Base-by-base conservation (phyloP, 2,797 vertebrate species). In the Neostethus bicornis region DNA sequence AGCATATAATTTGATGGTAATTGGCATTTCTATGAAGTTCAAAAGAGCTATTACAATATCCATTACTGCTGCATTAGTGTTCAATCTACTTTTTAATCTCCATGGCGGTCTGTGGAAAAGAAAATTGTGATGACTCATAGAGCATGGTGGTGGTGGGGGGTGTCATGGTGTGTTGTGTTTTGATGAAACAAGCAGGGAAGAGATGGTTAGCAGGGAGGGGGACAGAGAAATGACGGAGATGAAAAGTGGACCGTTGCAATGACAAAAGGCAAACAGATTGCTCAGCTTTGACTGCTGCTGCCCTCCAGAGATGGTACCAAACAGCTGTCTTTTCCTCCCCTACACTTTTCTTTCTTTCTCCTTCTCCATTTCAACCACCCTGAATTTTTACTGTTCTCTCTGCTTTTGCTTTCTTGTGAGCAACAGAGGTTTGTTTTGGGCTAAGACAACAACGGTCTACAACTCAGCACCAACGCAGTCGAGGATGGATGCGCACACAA, bases 261-360 rank as follows among this genome's bases (percentile, higher is more conserved):
- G 70, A 82, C 67, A 73, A 76, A 66, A 69, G 71, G 77, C 79
- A 73, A 76, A 88, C 74, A 75, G 75, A 85, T 75, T 79, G 52
- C 54, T 77, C 46, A 58, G 77, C 68, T 80, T 41, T 73, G 73
- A 75, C 76, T 76, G 81, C 69, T 73, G 68, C 65, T 69, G 59
- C 71, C 76, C 79, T 73, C 76, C 29, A 61, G 80, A 77, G 79
- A 80, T 65, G 85, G 79, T 83, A 77, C 79, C 75, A 80, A 85
- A 85, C 75, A 81, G 80, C 75, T 84, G 75, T 83, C 63, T 84
- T 80, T 83, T 86, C 79, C 77, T 60, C 68, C 62, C 42, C 52
- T 14, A 44, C 37, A 42, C 35, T 48, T 68, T 69, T 54, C 17
- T 35, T 17, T n/a, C 9, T 14, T 23, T 23, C 31, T n/a, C 42